phyloP scores from a whole-genome alignment of 2,797 vertebrate species.

The Paramormyrops hopkinsi region DNA sequence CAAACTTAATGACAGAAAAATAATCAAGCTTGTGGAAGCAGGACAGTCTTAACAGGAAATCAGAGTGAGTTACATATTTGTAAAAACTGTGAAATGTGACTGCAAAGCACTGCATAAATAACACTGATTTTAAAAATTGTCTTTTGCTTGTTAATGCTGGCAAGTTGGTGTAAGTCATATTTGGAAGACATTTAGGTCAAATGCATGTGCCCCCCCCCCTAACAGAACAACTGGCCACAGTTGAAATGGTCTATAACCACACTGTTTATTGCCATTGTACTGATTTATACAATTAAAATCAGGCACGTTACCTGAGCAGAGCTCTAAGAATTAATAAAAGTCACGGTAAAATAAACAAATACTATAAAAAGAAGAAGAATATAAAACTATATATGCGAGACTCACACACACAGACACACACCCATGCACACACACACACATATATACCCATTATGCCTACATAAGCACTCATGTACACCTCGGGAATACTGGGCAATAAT shows the following conservation, averaged over 20 bases:
- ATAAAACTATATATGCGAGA: not conserved
- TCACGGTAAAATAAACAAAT: not conserved
- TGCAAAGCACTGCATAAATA: not conserved
- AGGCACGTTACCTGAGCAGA: not conserved
- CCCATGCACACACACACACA: not conserved
- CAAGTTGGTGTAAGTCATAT: not conserved
- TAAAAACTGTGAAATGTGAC: not conserved
- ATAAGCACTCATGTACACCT: not conserved
- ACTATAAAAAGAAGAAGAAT: not conserved
- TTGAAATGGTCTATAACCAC: not conserved
- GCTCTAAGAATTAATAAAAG: not conserved
- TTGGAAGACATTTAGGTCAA: not conserved
- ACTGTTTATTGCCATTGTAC: not conserved
- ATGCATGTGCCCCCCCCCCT: not conserved
- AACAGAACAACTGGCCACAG: not conserved
- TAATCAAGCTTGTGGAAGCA: not conserved
- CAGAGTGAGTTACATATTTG: not conserved
- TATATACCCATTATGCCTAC: not conserved
- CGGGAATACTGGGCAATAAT: not conserved
- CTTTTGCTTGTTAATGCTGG: not conserved
- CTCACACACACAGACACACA: not conserved
- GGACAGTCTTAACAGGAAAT: not conserved
- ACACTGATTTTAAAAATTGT: not conserved
- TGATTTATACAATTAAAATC: not conserved
- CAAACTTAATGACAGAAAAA: not conserved